Evolutionary conservation across 1,140 invertebrate genomes (phyloP).

Genomic region (Drosophila persimilis): DNA sequence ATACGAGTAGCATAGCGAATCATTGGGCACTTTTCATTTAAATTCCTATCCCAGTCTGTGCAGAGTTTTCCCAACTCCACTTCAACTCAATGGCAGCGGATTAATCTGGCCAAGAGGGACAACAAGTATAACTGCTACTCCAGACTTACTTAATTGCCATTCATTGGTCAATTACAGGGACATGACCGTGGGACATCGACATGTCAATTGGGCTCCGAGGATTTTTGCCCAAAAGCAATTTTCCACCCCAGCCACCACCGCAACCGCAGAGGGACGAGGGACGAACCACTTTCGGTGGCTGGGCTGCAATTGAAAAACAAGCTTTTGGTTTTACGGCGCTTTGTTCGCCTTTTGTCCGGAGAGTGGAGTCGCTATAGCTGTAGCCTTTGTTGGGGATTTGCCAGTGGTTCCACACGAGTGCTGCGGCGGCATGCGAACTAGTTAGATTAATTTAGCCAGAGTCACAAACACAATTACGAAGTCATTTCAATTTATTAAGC

Average conservation of each 20-base stretch:
- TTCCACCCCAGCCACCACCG: constrained; percentile 35
- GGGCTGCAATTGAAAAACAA: constrained; percentile 68
- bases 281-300: constrained; percentile 7
- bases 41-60: constrained; percentile 11
- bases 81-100: not conserved
- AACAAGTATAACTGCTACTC: constrained; percentile 32
- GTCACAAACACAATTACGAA: constrained; percentile 78
- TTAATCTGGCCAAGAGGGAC: constrained; percentile 14
- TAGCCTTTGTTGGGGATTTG: constrained; percentile 21
- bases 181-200: constrained; percentile 39
- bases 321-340: constrained; percentile 76
- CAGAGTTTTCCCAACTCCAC: not conserved
- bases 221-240: constrained; percentile 40
- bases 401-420: constrained; percentile 72
- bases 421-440: constrained; percentile 69
- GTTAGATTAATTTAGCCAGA: constrained; percentile 78
- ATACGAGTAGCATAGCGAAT: constrained; percentile 27
- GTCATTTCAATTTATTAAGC: constrained; percentile 81
- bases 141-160: constrained; percentile 57
- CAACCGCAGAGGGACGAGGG: too few relatives aligned
- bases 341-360: constrained; percentile 44
- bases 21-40: constrained; percentile 27
- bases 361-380: not conserved
- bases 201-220: constrained; percentile 58
- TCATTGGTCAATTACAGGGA: constrained; percentile 55